Percentiles rank a stretch among this genome's conserved stretches.
phyloP scores from a whole-genome alignment of 2,113 vertebrate genomes.

The Callipepla squamata region DNA sequence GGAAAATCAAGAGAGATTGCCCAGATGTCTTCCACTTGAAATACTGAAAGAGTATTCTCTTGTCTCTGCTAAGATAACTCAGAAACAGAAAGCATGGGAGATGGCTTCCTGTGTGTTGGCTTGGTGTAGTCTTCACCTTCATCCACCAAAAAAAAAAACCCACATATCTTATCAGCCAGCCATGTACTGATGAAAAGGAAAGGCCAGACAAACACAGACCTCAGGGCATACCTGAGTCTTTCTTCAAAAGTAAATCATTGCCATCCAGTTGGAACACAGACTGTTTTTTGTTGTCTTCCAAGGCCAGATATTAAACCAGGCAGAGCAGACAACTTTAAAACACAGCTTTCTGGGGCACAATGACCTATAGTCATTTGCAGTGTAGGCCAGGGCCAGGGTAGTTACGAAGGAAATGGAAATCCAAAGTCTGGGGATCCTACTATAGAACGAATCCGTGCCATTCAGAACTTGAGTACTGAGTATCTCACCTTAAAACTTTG shows the following conservation, averaged over 20 bases:
- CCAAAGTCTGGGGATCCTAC: neutral
- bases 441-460: neutral
- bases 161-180: neutral
- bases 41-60: neutral
- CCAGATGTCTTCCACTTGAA: neutral
- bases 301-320: neutral
- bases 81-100: neutral
- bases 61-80: neutral
- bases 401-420: neutral
- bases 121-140: neutral
- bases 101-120: neutral
- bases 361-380: neutral
- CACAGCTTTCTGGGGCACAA: neutral
- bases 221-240: neutral
- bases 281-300: neutral
- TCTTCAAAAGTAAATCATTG: neutral
- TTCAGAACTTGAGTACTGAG: neutral
- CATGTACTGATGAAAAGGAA: neutral
- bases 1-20: neutral
- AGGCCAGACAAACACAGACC: neutral
- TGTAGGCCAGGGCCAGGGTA: neutral
- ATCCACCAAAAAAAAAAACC: accelerated
- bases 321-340: neutral
- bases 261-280: neutral
- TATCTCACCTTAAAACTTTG: neutral